Evolutionary conservation across 2,888 invertebrate genomes (phyloP).

Genomic region (Rhogogaster chlorosoma): DNA sequence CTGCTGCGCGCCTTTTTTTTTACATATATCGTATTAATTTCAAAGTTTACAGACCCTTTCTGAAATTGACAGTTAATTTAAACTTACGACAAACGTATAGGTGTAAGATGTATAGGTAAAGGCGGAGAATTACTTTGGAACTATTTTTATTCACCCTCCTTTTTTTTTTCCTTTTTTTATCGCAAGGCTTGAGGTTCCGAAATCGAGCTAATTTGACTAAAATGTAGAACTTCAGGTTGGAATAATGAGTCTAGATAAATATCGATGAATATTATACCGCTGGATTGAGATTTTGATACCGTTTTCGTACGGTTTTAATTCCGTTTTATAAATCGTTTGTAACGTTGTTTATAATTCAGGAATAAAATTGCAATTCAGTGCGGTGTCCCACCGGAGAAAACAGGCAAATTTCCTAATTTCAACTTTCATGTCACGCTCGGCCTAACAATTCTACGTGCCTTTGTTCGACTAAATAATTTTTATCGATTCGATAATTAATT

Average conservation of each 20-base stretch:
- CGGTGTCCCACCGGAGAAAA: constrained; percentile 46
- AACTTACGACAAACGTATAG: background rate
- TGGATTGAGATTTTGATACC: background rate
- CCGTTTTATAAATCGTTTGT: background rate
- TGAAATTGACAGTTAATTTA: constrained; percentile 11
- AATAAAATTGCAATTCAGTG: constrained; percentile 34
- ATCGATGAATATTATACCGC: background rate
- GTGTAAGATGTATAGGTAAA: background rate
- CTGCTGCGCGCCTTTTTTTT: no score
- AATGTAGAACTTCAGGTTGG: background rate
- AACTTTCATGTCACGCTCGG: constrained; percentile 53
- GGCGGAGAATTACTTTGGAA: background rate
- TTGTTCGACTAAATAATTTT: background rate
- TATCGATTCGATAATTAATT: constrained; percentile 20
- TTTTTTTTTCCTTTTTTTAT: background rate
- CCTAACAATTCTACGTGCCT: constrained; percentile 36
- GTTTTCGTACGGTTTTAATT: background rate
- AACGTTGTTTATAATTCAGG: constrained; percentile 14
- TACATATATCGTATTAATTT: background rate
- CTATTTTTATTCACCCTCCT: background rate
- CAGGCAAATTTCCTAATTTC: constrained; percentile 51
- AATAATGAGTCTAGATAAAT: background rate
- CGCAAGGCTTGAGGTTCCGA: background rate
- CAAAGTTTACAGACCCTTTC: constrained; percentile 4
- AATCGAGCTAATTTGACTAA: background rate